These are phyloP conservation scores for Spea multiplicata DNA, from an alignment of 2,113 vertebrate species.

Conservation along the genomic window DNA sequence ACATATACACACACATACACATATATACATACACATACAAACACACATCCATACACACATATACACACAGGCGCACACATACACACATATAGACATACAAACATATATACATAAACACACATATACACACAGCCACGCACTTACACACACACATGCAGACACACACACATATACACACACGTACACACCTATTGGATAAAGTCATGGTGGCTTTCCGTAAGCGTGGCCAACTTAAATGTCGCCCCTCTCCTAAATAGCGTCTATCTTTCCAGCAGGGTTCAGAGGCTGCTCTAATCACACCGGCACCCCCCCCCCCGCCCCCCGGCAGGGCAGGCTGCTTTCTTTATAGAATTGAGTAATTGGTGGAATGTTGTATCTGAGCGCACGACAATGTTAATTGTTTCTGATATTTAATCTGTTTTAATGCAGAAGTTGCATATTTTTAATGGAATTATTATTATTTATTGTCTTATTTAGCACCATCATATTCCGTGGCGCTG, in stretches of 20 bases:
- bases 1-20: too few species aligned
- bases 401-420: constrained; percentile 72
- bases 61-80: too few species aligned
- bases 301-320: constrained; percentile 51
- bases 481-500: too few species aligned
- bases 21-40: neutral
- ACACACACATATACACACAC: constrained; percentile 2
- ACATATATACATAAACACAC: too few species aligned
- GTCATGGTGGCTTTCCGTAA: neutral
- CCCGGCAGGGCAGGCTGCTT: constrained; percentile 64
- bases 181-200: constrained; percentile 26
- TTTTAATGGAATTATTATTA: too few species aligned
- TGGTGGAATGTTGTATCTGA: constrained; percentile 68
- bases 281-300: constrained; percentile 72
- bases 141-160: neutral
- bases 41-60: too few species aligned
- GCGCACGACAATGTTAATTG: constrained; percentile 64
- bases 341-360: constrained; percentile 66
- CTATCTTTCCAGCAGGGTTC: constrained; percentile 66
- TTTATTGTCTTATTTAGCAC: too few species aligned
- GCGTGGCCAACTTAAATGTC: constrained; percentile 52
- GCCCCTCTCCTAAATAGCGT: constrained; percentile 56
- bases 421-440: constrained; percentile 46
- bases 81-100: too few species aligned
- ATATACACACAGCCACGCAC: too few species aligned